A percentile compares a stretch with the other conserved stretches of the same genome.
Evolutionary conservation across 2,113 vertebrate species (phyloP).

Genomic region (Labeo rohita): DNA sequence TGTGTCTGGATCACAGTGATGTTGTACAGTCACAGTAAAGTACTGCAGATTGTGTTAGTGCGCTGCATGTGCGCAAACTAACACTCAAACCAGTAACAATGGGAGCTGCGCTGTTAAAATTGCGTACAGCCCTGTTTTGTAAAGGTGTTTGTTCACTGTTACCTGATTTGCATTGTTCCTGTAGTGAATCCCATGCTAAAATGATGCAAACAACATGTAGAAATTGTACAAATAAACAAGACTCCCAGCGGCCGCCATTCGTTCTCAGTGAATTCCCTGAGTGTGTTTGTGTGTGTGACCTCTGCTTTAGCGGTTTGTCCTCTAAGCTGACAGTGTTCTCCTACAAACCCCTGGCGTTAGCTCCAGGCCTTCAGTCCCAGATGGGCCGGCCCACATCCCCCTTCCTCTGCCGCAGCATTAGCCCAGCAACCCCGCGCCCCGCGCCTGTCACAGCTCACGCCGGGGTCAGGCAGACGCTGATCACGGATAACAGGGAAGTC

Average conservation of each 20-base stretch:
- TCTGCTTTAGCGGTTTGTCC: constrained; percentile 75
- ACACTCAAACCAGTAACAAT: neutral
- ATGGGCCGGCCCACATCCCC: constrained; percentile 54
- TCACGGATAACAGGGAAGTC: constrained; percentile 62
- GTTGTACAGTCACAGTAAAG: neutral
- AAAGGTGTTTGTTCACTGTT: neutral
- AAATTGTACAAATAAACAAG: neutral
- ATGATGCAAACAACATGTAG: neutral
- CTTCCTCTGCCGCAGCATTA: constrained; percentile 56
- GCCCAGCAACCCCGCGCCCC: constrained; percentile 55
- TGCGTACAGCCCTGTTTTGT: neutral
- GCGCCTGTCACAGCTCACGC: constrained; percentile 68
- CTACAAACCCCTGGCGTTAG: constrained; percentile 67
- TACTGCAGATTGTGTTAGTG: neutral
- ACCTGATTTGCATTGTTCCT: neutral
- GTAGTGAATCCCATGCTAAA: neutral
- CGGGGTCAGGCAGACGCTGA: constrained; percentile 67
- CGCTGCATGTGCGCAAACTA: neutral
- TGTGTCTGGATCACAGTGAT: neutral
- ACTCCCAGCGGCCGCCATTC: neutral
- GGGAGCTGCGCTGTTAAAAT: neutral
- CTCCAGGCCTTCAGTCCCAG: constrained; percentile 66
- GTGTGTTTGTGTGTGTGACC: constrained; percentile 76
- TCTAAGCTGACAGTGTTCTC: constrained; percentile 65
- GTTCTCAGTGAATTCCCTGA: neutral